Base-by-base conservation (phyloP, 1,140 invertebrate species). In the Tetramorium alpestre region DNA sequence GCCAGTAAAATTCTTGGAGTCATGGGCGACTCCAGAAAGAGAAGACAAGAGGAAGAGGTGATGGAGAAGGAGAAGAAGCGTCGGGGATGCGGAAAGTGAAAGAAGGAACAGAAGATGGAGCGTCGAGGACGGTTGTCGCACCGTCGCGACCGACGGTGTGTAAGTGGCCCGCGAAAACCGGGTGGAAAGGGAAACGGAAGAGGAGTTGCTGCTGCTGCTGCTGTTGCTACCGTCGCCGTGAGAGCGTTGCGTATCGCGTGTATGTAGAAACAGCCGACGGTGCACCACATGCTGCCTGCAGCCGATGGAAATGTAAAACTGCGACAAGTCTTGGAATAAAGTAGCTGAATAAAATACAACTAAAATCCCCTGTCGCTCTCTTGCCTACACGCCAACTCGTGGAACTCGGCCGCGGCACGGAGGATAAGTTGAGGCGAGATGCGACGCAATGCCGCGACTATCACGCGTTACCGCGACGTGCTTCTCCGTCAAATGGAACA, bases 271-370 rank as follows among this genome's bases (percentile, higher is more conserved):
- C 93, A 94, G 92, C 91, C 91, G 88, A 77, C 91, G 91, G 91
- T 89, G 89, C 91, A 91, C 92, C 94, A 94, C 93, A 94, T 94
- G 93, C 91, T 92, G 92, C 90, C 89, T 89, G 82, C 90, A 93
- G 80, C 92, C 93, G 93, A 95, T 94, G 93, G 93, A 94, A 94
- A 94, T 94, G 93, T 95, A 94, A 95, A 94, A 92, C 92, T 93
- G 94, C 93, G 94, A 94, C 92, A 95, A 95, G 94, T 94, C 92
- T 93, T 87, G 93, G 94, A 94, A 95, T 95, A 94, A 94, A 95
- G 94, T 94, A 92, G 93, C 93, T 94, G 94, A 94, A 95, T 94
- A 94, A 93, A 95, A 95, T 94, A 95, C 94, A 94, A 94, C 90
- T 94, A 94, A 94, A 69, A 94, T 94, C 94, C 93, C 88, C 78